Evolutionary conservation across 2,113 vertebrate species (phyloP).

Genomic region (Copsychus sechellarum): DNA sequence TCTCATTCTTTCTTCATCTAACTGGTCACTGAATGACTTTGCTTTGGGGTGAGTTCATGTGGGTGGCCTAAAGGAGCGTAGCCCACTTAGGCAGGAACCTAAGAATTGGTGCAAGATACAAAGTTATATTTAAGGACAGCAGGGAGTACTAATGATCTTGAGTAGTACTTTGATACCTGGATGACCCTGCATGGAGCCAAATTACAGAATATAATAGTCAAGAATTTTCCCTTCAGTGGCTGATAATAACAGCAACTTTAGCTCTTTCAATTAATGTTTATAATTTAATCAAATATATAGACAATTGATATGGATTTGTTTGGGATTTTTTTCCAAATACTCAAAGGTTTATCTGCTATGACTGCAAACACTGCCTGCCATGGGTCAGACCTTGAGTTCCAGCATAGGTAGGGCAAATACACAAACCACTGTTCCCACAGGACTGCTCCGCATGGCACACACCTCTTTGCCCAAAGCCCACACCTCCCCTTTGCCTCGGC

Average conservation of each 20-base stretch:
- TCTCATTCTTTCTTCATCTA: background rate
- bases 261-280: background rate
- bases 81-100: background rate
- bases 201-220: background rate
- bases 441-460: background rate
- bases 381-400: background rate
- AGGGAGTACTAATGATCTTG: background rate
- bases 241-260: background rate
- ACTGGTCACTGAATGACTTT: background rate
- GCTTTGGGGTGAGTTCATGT: background rate
- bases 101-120: background rate
- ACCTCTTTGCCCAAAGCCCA: background rate
- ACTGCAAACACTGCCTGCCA: background rate
- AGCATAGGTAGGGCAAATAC: background rate
- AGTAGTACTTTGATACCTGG: background rate
- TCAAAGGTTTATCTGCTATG: background rate
- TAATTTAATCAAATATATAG: background rate
- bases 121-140: background rate
- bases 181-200: background rate
- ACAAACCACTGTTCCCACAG: too few species aligned
- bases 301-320: background rate
- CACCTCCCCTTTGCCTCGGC: rapidly evolving
- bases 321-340: background rate
- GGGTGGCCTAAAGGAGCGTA: background rate
- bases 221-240: background rate